Evolutionary conservation across 2,888 invertebrate genomes (phyloP).

Genomic region (Lasioglossum pauxillum): DNA sequence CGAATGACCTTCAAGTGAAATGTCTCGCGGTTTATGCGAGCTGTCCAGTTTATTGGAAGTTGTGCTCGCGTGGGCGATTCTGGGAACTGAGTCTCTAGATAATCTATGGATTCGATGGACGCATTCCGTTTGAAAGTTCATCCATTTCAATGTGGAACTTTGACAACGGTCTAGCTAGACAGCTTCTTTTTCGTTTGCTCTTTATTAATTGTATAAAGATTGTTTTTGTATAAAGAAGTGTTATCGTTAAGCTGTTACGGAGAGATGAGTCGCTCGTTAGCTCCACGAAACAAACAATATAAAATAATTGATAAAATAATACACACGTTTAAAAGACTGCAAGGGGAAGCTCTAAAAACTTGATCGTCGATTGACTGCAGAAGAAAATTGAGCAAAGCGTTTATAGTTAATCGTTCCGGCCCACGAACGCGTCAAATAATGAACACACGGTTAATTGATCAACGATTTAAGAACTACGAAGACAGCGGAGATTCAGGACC

Average conservation of each 20-base stretch:
- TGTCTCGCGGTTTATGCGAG: neutral
- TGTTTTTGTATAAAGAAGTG: neutral
- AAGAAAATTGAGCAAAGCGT: neutral
- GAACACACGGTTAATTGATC: neutral
- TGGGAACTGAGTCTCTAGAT: neutral
- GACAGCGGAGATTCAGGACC: neutral
- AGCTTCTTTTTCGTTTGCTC: neutral
- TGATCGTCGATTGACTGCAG: no score
- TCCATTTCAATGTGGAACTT: neutral
- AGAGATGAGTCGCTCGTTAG: neutral
- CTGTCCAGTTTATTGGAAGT: neutral
- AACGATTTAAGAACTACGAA: neutral
- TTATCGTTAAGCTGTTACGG: neutral
- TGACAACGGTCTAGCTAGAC: neutral
- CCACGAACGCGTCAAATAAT: neutral
- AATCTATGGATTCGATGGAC: neutral
- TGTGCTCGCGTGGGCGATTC: neutral
- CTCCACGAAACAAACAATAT: neutral
- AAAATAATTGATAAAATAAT: neutral
- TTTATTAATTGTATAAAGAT: neutral
- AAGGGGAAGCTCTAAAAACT: neutral
- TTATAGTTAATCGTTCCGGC: neutral
- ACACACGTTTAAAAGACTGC: neutral
- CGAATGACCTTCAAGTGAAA: neutral
- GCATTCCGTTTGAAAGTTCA: neutral